phyloP scores from a whole-genome alignment of 1,140 invertebrate genomes.

The Lithobius niger region DNA sequence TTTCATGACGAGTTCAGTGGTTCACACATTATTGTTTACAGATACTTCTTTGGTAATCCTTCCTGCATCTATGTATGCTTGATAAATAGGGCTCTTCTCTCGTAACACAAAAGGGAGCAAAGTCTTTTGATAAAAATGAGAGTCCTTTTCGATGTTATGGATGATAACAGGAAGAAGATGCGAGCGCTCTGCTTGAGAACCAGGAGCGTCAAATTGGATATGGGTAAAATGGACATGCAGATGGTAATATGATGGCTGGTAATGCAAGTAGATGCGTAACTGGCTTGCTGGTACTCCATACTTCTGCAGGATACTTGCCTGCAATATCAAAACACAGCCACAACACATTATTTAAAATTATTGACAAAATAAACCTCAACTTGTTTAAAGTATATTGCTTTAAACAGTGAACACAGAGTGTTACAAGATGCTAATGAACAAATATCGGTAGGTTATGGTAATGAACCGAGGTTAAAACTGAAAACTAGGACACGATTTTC shows the following conservation, averaged over 20 bases:
- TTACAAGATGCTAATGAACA: too few relatives aligned
- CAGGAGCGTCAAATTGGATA: slow-evolving; percentile 61
- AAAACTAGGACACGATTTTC: too few relatives aligned
- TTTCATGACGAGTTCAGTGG: too few relatives aligned
- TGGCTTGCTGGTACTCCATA: slow-evolving; percentile 56
- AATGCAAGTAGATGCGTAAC: slow-evolving; percentile 74
- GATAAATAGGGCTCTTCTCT: neutral
- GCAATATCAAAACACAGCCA: slow-evolving; percentile 23
- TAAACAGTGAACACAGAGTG: too few relatives aligned
- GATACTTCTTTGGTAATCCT: too few relatives aligned
- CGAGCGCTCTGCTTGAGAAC: slow-evolving; percentile 60
- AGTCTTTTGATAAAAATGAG: slow-evolving; percentile 70
- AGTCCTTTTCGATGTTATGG: slow-evolving; percentile 65
- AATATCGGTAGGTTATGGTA: too few relatives aligned
- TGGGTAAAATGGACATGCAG: slow-evolving; percentile 89
- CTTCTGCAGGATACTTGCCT: slow-evolving; percentile 61
- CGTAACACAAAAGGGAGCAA: slow-evolving; percentile 42
- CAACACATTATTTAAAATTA: neutral
- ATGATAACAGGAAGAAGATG: slow-evolving; percentile 83
- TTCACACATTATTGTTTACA: too few relatives aligned
- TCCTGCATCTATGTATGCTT: neutral
- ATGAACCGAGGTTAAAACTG: too few relatives aligned
- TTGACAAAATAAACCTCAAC: neutral
- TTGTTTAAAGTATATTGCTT: neutral
- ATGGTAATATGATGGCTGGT: slow-evolving; percentile 94